phyloP scores from a whole-genome alignment of 2,113 vertebrate species.

The Willisornis vidua region DNA sequence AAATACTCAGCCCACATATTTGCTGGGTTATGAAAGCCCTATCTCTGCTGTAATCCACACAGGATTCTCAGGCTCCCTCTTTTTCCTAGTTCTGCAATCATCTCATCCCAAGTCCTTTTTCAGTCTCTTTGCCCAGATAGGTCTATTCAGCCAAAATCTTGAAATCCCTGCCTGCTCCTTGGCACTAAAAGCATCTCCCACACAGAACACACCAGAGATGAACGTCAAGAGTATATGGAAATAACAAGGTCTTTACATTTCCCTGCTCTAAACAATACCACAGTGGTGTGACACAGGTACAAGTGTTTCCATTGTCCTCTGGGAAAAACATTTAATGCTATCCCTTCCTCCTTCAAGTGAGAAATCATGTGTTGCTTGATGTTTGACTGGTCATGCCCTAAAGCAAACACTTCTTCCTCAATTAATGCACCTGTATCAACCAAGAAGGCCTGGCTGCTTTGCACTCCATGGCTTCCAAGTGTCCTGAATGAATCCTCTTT shows the following conservation, averaged over 20 bases:
- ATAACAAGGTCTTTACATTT: background rate
- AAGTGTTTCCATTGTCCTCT: background rate
- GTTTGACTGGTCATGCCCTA: background rate
- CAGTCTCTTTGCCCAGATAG: background rate
- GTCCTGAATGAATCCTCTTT: constrained; percentile 10
- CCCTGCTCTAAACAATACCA: background rate
- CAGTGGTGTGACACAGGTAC: background rate
- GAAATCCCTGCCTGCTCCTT: background rate
- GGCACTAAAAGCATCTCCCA: background rate
- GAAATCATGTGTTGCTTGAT: background rate
- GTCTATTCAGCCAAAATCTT: background rate
- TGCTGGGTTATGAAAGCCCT: background rate
- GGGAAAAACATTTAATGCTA: background rate
- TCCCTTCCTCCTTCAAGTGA: background rate
- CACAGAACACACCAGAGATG: background rate
- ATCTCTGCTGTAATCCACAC: background rate
- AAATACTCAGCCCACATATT: background rate
- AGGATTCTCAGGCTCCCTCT: background rate
- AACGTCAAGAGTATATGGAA: background rate
- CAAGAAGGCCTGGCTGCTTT: constrained; percentile 25
- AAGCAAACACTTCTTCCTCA: constrained; percentile 23
- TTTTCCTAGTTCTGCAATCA: background rate
- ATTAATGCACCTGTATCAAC: background rate
- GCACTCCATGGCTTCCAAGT: background rate
- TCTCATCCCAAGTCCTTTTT: background rate